Percentiles rank a stretch among this genome's conserved stretches.
Conservation (phyloP, 2,888 invertebrate genomes). For the Chaitophorus viminalis region DNA sequence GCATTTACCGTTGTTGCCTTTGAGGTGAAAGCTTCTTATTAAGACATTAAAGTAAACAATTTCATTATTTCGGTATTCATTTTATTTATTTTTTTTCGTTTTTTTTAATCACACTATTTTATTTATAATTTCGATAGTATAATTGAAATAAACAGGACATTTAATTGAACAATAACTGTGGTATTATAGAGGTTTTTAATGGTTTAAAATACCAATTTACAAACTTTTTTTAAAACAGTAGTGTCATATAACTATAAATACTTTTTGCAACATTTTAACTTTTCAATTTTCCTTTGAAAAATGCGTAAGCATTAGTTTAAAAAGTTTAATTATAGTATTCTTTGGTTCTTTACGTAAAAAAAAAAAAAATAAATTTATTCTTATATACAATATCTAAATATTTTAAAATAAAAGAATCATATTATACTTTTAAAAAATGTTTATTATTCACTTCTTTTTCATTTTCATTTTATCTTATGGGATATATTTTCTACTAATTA, state of each 20-base stretch:
- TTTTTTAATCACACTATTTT: constrained; percentile 8
- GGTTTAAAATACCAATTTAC: constrained; percentile 43
- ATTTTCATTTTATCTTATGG: background rate
- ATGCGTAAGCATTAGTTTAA: constrained; percentile 12
- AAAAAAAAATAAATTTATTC: background rate
- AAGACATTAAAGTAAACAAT: constrained; percentile 24
- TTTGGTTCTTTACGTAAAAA: background rate
- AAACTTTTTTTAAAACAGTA: background rate
- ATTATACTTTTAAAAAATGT: background rate
- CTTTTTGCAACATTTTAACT: constrained; percentile 9
- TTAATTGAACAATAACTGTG: constrained; percentile 8
- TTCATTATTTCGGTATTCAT: background rate
- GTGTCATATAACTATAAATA: background rate
- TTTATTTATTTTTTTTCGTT: background rate
- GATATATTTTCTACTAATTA: background rate
- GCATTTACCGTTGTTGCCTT: constrained; percentile 15
- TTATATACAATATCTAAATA: background rate
- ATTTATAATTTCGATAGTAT: constrained; percentile 22
- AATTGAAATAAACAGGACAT: constrained; percentile 37
- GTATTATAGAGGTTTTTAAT: constrained; percentile 13
- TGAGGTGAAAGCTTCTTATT: constrained; percentile 7
- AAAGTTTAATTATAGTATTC: constrained; percentile 18
- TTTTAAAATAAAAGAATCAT: constrained; percentile 2
- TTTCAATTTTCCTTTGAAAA: background rate
- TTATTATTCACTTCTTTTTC: background rate